Conservation (phyloP, 2,797 vertebrate species). For the Parambassis ranga region DNA sequence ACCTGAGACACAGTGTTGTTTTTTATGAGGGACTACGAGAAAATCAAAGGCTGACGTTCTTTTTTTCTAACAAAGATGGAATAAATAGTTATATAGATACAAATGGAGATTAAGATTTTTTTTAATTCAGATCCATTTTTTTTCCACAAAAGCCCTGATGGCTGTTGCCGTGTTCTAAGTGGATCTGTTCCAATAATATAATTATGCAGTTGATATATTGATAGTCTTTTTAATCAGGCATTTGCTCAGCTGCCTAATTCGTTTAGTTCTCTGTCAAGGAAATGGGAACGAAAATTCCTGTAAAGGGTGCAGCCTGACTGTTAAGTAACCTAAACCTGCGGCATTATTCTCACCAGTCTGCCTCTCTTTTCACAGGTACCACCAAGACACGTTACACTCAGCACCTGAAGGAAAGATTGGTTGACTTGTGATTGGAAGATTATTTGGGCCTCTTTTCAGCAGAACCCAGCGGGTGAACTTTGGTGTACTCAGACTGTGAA, state of each 20-base stretch:
- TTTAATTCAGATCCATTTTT: too few species aligned
- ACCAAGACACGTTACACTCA: slow-evolving; percentile 76
- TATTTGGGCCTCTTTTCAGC: slow-evolving; percentile 43
- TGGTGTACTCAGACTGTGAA: slow-evolving; percentile 29
- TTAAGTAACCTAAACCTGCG: background rate
- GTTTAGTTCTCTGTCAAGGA: background rate
- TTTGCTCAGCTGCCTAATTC: background rate
- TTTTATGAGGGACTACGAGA: too few species aligned
- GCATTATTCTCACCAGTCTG: slow-evolving; percentile 16
- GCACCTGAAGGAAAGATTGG: slow-evolving; percentile 41
- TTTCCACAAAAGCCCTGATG: too few species aligned
- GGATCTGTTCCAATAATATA: background rate
- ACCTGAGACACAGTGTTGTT: too few species aligned
- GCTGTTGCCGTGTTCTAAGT: background rate
- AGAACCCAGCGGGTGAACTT: slow-evolving; percentile 23
- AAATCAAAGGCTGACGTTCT: too few species aligned
- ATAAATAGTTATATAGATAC: too few species aligned
- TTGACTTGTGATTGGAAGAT: slow-evolving; percentile 60
- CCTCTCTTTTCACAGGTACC: slow-evolving; percentile 66
- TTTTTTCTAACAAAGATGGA: too few species aligned
- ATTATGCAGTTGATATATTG: background rate
- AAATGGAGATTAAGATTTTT: too few species aligned
- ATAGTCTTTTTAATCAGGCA: background rate
- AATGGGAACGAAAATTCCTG: slow-evolving; percentile 7
- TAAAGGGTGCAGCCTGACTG: slow-evolving; percentile 16